Conservation (phyloP, 1,140 invertebrate genomes). For the Drosophila rufa region DNA sequence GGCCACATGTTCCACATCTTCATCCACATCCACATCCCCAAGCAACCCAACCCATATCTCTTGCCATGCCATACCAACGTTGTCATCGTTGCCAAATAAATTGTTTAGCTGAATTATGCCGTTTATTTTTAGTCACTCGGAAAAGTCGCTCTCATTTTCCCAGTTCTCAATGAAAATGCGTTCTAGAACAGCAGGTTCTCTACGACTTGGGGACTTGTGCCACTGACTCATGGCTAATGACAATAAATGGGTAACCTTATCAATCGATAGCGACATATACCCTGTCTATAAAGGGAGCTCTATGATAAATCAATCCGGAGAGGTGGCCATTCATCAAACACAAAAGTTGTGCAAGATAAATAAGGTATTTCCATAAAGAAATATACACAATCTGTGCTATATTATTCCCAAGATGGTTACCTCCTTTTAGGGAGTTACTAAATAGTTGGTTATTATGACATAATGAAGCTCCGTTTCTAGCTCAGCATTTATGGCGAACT, state of each 20-base stretch:
- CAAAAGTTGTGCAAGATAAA: neutral
- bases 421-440: neutral
- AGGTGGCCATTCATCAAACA: neutral
- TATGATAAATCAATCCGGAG: conserved; percentile 9
- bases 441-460: conserved; percentile 9
- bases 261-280: conserved; percentile 17
- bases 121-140: conserved; percentile 66
- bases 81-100: conserved; percentile 64
- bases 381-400: neutral
- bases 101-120: conserved; percentile 73
- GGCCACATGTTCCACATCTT: conserved; percentile 25
- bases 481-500: neutral
- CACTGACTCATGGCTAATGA: conserved; percentile 27
- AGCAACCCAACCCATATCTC: conserved; percentile 16
- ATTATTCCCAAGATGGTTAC: neutral
- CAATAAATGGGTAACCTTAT: conserved; percentile 21
- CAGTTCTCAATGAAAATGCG: conserved; percentile 17
- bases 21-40: neutral
- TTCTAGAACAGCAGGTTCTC: conserved; percentile 15
- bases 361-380: neutral
- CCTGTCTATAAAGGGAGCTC: neutral
- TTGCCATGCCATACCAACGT: conserved; percentile 14
- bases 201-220: conserved; percentile 7
- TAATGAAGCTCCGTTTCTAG: neutral
- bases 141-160: conserved; percentile 26